Conservation (phyloP, 2,797 vertebrate species). For the Gadopsis bispinosus region DNA sequence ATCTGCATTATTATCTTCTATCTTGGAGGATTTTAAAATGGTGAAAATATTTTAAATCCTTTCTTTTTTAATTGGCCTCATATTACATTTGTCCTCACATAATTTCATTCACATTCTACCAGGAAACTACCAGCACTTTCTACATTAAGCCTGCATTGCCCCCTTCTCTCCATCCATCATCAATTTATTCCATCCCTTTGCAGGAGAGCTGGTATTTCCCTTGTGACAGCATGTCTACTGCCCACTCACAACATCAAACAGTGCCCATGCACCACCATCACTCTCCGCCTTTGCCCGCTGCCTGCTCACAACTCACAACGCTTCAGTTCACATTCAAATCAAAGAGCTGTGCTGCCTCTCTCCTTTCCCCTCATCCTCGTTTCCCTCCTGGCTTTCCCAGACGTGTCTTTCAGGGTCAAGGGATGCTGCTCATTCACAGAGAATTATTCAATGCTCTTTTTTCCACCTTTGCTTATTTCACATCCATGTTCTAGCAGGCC, state of each 20-base stretch:
- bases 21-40: conserved; percentile 5
- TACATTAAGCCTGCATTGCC: conserved; percentile 20
- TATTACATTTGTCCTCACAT: conserved; percentile 7
- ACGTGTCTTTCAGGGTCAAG: conserved; percentile 43
- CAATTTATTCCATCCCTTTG: conserved; percentile 67
- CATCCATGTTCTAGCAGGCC: not conserved
- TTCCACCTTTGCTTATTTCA: conserved; percentile 15
- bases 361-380: conserved; percentile 42
- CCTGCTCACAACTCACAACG: conserved; percentile 60
- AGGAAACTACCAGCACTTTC: conserved; percentile 24
- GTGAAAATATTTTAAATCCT: not conserved
- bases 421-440: conserved; percentile 39
- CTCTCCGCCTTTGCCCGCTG: conserved; percentile 61
- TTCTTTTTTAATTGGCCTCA: not conserved
- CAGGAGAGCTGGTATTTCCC: conserved; percentile 69
- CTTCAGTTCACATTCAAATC: conserved; percentile 72
- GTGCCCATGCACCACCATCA: conserved; percentile 55
- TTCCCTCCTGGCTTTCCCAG: conserved; percentile 45
- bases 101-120: conserved; percentile 25
- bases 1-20: conserved; percentile 13
- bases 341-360: conserved; percentile 51
- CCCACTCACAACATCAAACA: conserved; percentile 79
- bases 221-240: conserved; percentile 69
- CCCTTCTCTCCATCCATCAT: conserved; percentile 50
- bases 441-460: conserved; percentile 24